Conservation (phyloP, 35 echinoderm and acorn worm species). For the Ophiothrix spiculata region DNA sequence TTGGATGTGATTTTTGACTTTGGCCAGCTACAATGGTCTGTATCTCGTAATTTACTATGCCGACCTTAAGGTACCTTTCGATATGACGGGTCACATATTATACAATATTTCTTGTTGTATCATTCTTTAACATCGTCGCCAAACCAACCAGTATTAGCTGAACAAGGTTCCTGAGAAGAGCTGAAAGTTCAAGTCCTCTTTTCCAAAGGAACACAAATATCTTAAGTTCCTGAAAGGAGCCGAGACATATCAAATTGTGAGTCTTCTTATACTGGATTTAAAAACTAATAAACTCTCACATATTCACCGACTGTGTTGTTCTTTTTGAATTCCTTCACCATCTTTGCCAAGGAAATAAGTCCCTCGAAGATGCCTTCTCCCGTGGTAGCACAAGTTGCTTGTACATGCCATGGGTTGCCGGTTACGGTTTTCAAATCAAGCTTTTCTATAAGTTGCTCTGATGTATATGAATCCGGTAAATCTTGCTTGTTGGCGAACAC, state of each 20-base stretch:
- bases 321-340: conserved; percentile 76
- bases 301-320: neutral
- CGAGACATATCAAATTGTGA: neutral
- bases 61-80: no score
- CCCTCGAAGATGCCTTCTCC: conserved; percentile 79
- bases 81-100: no score
- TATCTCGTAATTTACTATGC: no score
- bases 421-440: conserved; percentile 42
- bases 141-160: no score
- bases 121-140: no score
- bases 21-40: no score
- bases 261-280: neutral
- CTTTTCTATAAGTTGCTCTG: conserved; percentile 25
- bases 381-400: conserved; percentile 68
- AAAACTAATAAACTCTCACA: neutral
- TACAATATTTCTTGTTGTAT: no score
- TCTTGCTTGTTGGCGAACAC: conserved; percentile 93
- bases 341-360: conserved; percentile 60
- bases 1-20: no score
- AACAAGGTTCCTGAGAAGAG: neutral
- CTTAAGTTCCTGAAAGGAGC: neutral
- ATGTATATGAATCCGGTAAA: conserved; percentile 17
- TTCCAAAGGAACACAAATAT: neutral
- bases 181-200: neutral
- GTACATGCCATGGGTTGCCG: conserved; percentile 74